Conservation (phyloP, 2,888 invertebrate genomes). For the Clunio marinus region DNA sequence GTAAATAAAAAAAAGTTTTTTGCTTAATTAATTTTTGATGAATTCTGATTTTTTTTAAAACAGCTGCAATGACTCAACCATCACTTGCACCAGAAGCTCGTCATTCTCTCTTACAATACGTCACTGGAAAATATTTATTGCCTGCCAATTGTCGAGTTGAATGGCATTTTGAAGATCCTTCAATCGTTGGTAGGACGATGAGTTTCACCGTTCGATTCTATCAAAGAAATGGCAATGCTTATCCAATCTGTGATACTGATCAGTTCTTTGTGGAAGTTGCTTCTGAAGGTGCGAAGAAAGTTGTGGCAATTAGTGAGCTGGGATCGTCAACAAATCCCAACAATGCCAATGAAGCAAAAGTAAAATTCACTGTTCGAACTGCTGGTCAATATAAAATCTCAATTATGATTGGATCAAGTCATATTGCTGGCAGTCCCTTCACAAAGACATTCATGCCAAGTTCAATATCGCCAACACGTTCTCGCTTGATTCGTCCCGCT, state of each 20-base stretch:
- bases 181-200: slow-evolving; percentile 84
- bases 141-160: slow-evolving; percentile 76
- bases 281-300: slow-evolving; percentile 76
- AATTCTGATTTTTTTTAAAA: slow-evolving; percentile 48
- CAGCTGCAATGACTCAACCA: slow-evolving; percentile 88
- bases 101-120: slow-evolving; percentile 82
- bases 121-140: slow-evolving; percentile 85
- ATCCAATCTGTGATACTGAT: slow-evolving; percentile 91
- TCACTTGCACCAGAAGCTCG: slow-evolving; percentile 86
- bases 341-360: slow-evolving; percentile 79
- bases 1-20: background rate
- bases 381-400: slow-evolving; percentile 85
- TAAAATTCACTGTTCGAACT: slow-evolving; percentile 87
- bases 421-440: slow-evolving; percentile 83
- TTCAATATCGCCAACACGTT: slow-evolving; percentile 75
- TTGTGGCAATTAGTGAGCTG: slow-evolving; percentile 79
- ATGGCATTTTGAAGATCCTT: slow-evolving; percentile 90
- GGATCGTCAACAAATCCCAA: slow-evolving; percentile 81
- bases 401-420: slow-evolving; percentile 74
- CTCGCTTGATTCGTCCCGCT: slow-evolving; percentile 68
- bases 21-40: background rate
- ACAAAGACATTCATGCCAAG: slow-evolving; percentile 78
- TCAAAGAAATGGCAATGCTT: slow-evolving; percentile 89
- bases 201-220: slow-evolving; percentile 86
- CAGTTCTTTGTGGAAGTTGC: slow-evolving; percentile 82